phyloP scores from a whole-genome alignment of 2,113 vertebrate species.

The Eurypyga helias region DNA sequence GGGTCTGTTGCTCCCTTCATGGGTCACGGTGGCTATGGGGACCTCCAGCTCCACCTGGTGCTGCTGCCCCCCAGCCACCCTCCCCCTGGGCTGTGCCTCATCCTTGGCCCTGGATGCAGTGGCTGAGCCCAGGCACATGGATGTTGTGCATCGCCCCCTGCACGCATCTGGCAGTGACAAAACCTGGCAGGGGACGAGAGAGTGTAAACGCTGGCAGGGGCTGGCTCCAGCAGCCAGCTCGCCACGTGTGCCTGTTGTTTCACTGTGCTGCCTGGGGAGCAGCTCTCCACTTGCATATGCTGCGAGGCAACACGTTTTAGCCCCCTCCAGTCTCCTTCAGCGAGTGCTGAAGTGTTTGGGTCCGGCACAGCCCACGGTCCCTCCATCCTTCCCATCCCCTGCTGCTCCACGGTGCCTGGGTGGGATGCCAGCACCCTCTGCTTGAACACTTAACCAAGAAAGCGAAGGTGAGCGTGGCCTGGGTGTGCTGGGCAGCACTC shows the following conservation, averaged over 20 bases:
- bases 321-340: neutral
- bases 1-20: neutral
- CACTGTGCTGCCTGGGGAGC: neutral
- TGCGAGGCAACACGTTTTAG: neutral
- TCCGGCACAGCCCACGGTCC: neutral
- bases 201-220: neutral
- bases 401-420: neutral
- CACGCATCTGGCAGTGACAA: neutral
- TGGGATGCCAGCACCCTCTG: fast-evolving
- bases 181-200: neutral
- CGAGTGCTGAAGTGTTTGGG: fast-evolving
- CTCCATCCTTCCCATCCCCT: neutral
- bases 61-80: neutral
- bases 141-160: neutral
- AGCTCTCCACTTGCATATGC: neutral
- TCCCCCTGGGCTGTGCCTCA: neutral
- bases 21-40: fast-evolving
- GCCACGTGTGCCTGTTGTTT: neutral
- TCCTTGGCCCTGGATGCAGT: neutral
- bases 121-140: neutral
- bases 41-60: neutral
- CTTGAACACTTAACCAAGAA: neutral
- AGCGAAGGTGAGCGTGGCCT: fast-evolving
- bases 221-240: neutral
- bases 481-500: neutral